These are phyloP conservation scores for Patella pellucida DNA, from an alignment of 2,888 invertebrate species.

Conservation along the genomic window DNA sequence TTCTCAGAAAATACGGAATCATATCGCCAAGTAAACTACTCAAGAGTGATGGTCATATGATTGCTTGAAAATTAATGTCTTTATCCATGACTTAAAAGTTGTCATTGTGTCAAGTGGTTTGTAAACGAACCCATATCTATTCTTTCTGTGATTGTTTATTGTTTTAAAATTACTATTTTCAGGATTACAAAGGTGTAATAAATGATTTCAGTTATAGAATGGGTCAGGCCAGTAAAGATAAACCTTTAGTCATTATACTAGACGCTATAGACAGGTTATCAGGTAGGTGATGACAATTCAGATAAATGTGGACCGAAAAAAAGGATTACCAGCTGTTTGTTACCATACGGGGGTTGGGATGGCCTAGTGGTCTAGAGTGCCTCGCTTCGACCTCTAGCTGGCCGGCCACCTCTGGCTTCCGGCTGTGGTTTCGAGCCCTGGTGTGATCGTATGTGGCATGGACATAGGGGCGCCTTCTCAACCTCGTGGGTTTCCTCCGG, in stretches of 20 bases:
- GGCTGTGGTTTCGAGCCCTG: no score
- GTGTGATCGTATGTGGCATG: no score
- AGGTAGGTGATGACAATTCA: conserved; percentile 40
- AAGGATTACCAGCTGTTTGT: no score
- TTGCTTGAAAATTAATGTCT: neutral
- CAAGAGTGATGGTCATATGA: no score
- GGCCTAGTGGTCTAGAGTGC: no score
- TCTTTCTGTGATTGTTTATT: neutral
- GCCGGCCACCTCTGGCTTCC: no score
- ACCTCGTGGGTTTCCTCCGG: no score
- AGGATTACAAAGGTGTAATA: conserved; percentile 64
- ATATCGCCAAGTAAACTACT: no score
- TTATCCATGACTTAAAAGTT: neutral
- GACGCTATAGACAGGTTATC: conserved; percentile 82
- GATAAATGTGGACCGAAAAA: neutral
- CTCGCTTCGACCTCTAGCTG: no score
- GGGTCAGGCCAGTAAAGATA: conserved; percentile 47
- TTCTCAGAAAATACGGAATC: no score
- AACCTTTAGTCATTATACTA: conserved; percentile 78
- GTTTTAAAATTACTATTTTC: conserved; percentile 17
- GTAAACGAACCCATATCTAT: neutral
- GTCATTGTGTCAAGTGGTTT: neutral
- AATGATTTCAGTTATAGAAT: conserved; percentile 59
- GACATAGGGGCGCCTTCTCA: no score
- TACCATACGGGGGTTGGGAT: no score